Percentiles rank a stretch among this genome's conserved stretches.
Evolutionary conservation across 2,888 invertebrate species (phyloP).

Genomic region (Sinodicranocentrus sp.): DNA sequence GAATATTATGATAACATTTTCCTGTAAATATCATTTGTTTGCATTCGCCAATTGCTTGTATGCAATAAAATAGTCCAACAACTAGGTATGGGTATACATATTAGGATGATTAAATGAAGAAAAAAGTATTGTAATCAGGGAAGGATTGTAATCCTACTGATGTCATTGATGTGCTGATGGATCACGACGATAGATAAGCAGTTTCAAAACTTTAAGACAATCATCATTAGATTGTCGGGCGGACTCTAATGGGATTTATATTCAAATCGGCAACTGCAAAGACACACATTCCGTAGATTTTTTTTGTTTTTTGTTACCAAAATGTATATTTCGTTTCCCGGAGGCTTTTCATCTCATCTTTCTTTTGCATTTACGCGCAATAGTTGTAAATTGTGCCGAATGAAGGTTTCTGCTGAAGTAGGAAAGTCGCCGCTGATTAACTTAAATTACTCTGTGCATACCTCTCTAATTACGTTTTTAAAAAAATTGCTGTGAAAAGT

Average conservation of each 20-base stretch:
- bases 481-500: background rate
- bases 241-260: constrained; percentile 45
- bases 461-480: background rate
- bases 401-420: background rate
- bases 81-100: too few species aligned
- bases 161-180: constrained; percentile 6
- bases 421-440: background rate
- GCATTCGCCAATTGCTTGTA: too few species aligned
- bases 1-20: too few species aligned
- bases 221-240: constrained; percentile 33
- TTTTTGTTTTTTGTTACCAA: background rate
- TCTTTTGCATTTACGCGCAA: too few species aligned
- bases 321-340: background rate
- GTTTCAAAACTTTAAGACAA: too few species aligned
- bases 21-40: too few species aligned
- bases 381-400: too few species aligned
- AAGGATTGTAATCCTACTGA: background rate
- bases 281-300: background rate
- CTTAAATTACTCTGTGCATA: background rate
- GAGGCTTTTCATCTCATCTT: background rate
- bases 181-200: too few species aligned
- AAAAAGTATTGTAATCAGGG: constrained; percentile 33
- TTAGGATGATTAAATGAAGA: constrained; percentile 38
- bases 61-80: too few species aligned
- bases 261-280: constrained; percentile 44